Evolutionary conservation across 1,140 invertebrate species (phyloP).

Genomic region (Brachionus rubens): DNA sequence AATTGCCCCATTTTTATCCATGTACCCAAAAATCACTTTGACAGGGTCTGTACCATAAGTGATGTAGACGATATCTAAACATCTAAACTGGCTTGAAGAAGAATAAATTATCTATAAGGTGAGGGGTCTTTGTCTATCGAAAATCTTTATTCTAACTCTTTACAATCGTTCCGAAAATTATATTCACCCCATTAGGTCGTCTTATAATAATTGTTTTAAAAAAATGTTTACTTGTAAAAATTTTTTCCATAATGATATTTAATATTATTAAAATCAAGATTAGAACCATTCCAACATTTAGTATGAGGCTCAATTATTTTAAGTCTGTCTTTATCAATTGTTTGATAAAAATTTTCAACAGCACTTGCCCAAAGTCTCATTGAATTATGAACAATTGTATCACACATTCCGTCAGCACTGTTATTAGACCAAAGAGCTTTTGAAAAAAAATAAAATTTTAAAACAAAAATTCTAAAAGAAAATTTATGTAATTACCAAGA

Average conservation of each 20-base stretch:
- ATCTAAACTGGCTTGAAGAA: too few species aligned
- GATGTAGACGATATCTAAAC: too few species aligned
- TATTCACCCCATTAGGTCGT: too few species aligned
- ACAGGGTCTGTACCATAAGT: too few species aligned
- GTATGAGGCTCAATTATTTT: slow-evolving; percentile 43
- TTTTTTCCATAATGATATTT: slow-evolving; percentile 64
- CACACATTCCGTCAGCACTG: not conserved
- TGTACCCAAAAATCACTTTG: too few species aligned
- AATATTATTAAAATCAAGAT: not conserved
- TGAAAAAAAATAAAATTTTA: not conserved
- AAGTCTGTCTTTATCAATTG: not conserved
- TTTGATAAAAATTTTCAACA: slow-evolving; percentile 18
- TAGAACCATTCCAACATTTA: slow-evolving; percentile 36
- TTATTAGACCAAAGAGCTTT: slow-evolving; percentile 43
- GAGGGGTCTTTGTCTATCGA: too few species aligned
- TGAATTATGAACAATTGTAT: slow-evolving; percentile 40
- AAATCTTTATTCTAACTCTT: too few species aligned
- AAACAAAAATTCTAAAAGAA: too few species aligned
- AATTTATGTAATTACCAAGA: slow-evolving; percentile 83
- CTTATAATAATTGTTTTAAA: too few species aligned
- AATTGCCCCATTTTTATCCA: too few species aligned
- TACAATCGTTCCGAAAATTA: too few species aligned
- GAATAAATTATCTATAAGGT: too few species aligned
- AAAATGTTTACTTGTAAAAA: slow-evolving; percentile 67
- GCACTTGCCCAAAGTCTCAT: slow-evolving; percentile 40